Base-by-base conservation (phyloP, 2,888 invertebrate genomes). In the Diploptera punctata region DNA sequence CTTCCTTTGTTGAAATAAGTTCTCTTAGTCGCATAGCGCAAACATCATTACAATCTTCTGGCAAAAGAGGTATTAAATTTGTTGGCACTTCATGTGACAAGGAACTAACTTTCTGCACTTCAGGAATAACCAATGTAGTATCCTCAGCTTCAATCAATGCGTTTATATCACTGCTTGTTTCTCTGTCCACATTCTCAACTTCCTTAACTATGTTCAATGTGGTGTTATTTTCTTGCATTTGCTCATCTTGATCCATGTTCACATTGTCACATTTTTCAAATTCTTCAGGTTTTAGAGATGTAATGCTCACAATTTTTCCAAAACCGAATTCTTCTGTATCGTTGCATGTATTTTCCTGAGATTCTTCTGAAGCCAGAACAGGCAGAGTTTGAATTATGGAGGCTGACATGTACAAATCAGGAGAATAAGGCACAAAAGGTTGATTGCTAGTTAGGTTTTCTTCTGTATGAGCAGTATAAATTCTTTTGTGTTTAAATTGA, bases 301-400 rank as follows among this genome's bases (percentile, higher is more conserved):
- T 57, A 52, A 73, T 65, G 43, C 73, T 73, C 21, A 65, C 49
- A 54, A 73, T 73, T 65, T 70, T 70, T 1, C 68, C 68, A 72
- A 68, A 68, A 16, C 60, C 62, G 1, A 52, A 19, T 16, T 47
- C 47, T 10, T 60, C 61, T 44, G 60, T 26, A 29, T 7, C 43
- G 49, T 47, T 52, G 10, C 18, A 9, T 3, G 26, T 4, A 18
- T 19, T 29, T 18, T 24, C 19, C 29, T 65, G 19, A 18, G 16
- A 21, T 7, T 57, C 33, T 13, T 10, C 69, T 16, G 21, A 9
- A 47, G 44, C 10, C 16, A 16, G 13, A 47, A 44, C 1, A n/a
- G n/a, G n/a, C n/a, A n/a, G n/a, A n/a, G n/a, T n/a, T n/a, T n/a
- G n/a, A n/a, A n/a, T n/a, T n/a, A n/a, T n/a, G n/a, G n/a, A n/a